A percentile compares a stretch with the other conserved stretches of the same genome.
phyloP scores from a whole-genome alignment of 2,797 vertebrate genomes.

The Chaetophractus vellerosus region DNA sequence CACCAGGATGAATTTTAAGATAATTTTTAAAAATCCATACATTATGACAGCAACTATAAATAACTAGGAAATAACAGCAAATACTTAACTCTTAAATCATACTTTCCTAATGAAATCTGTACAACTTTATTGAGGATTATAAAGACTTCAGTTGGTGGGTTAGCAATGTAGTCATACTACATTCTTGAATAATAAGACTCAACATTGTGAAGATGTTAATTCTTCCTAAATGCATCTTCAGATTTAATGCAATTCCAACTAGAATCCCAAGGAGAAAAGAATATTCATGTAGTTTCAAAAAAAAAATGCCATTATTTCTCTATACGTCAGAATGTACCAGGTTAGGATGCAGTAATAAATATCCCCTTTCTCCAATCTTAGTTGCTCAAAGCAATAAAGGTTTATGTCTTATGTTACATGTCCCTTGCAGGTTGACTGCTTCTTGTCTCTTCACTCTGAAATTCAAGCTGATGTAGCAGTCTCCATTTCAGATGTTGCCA shows the following conservation, averaged over 20 bases:
- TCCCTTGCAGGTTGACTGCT: not conserved
- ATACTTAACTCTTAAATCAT: not conserved
- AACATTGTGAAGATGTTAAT: not conserved
- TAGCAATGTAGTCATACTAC: not conserved
- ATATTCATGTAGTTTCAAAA: not conserved
- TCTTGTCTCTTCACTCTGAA: not conserved
- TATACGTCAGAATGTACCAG: not conserved
- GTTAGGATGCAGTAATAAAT: not conserved
- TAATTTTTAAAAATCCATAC: not conserved
- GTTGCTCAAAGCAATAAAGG: not conserved
- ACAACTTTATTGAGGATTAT: constrained; percentile 8
- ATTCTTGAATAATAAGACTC: not conserved
- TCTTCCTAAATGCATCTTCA: not conserved
- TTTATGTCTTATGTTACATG: not conserved
- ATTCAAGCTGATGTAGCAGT: not conserved
- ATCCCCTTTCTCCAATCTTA: not conserved
- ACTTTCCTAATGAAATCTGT: not conserved
- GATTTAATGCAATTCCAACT: not conserved
- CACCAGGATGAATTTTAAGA: not conserved
- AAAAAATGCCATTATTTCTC: not conserved
- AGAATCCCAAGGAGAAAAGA: not conserved
- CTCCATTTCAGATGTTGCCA: not conserved
- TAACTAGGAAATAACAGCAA: not conserved
- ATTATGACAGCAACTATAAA: not conserved
- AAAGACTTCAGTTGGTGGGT: not conserved